These are phyloP conservation scores for Microctenopoma stevenorrisi DNA, from an alignment of 2,797 vertebrate species.

Conservation along the genomic window DNA sequence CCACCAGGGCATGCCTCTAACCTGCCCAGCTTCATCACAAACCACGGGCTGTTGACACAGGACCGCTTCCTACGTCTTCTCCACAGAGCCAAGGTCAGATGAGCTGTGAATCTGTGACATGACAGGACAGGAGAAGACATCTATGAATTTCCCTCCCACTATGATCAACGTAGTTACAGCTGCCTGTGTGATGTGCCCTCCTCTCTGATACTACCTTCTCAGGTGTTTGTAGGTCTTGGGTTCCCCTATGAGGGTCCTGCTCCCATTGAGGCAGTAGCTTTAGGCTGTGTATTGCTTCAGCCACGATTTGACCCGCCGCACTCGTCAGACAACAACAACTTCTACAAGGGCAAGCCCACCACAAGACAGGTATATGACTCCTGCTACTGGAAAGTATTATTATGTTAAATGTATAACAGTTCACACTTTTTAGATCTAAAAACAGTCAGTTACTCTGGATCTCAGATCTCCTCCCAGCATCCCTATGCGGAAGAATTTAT, in stretches of 20 bases:
- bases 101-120: neutral
- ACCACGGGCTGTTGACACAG: conserved; percentile 81
- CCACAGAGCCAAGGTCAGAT: conserved; percentile 75
- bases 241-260: conserved; percentile 84
- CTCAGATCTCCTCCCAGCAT: conserved; percentile 80
- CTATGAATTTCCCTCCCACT: neutral
- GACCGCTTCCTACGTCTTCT: conserved; percentile 75
- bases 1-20: conserved; percentile 51
- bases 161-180: neutral
- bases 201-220: conserved; percentile 6
- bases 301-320: conserved; percentile 75
- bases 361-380: conserved; percentile 68
- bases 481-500: conserved; percentile 80
- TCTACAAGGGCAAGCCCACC: conserved; percentile 83
- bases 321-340: conserved; percentile 75
- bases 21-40: conserved; percentile 73
- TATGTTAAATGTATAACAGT: neutral
- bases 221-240: conserved; percentile 83
- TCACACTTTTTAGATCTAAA: neutral
- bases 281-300: conserved; percentile 81
- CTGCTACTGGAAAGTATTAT: neutral
- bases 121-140: too few species aligned
- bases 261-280: conserved; percentile 79
- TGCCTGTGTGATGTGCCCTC: neutral
- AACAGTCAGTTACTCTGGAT: neutral